Evolutionary conservation across 2,113 vertebrate genomes (phyloP).

Genomic region (Irena cyanogastra): DNA sequence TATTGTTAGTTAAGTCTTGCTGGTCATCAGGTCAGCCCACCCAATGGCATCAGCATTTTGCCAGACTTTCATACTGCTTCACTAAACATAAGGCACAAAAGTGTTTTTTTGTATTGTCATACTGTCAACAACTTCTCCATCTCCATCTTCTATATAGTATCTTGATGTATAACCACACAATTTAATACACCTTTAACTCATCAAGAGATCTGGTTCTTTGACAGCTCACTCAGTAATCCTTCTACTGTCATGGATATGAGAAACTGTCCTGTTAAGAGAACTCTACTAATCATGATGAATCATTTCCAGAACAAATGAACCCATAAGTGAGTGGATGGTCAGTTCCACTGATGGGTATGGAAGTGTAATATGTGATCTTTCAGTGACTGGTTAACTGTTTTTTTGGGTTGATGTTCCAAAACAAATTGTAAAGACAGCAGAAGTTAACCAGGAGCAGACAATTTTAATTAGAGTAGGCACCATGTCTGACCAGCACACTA

Average conservation of each 20-base stretch:
- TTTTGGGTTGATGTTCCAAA: not conserved
- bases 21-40: not conserved
- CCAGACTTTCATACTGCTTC: not conserved
- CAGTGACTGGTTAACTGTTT: not conserved
- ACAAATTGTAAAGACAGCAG: not conserved
- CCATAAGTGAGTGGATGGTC: not conserved
- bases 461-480: not conserved
- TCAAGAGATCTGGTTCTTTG: not conserved
- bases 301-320: not conserved
- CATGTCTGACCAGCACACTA: not conserved
- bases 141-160: not conserved
- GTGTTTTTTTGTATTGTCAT: not conserved
- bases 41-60: not conserved
- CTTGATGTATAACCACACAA: not conserved
- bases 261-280: not conserved
- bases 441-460: conserved; percentile 2
- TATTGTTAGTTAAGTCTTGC: not conserved
- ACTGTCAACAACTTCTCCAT: not conserved
- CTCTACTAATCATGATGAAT: not conserved
- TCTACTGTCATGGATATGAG: not conserved
- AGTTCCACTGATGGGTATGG: not conserved
- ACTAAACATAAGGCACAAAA: not conserved
- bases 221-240: not conserved
- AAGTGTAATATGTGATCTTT: not conserved
- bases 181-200: not conserved